These are phyloP conservation scores for Andrena minutula DNA, from an alignment of 2,888 invertebrate species.

Conservation along the genomic window DNA sequence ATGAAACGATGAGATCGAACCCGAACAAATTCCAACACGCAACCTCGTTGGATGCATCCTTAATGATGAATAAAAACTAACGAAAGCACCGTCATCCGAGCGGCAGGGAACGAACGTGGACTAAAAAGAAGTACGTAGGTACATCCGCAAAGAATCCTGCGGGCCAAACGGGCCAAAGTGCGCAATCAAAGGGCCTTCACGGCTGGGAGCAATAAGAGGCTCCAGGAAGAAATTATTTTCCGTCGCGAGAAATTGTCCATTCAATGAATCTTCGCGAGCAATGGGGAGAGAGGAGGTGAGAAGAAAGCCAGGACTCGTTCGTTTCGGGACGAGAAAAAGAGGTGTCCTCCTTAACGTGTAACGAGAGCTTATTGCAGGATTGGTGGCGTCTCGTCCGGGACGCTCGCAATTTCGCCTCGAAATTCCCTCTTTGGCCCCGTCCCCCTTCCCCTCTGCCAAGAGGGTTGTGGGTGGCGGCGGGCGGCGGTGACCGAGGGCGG, in stretches of 20 bases:
- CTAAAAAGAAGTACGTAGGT: not conserved
- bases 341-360: slow-evolving; percentile 63
- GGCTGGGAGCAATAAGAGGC: slow-evolving; percentile 24
- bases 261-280: slow-evolving; percentile 38
- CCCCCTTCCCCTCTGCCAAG: too few relatives aligned
- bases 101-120: slow-evolving; percentile 5
- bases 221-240: slow-evolving; percentile 50
- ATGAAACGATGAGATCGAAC: too few relatives aligned
- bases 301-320: slow-evolving; percentile 31
- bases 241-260: slow-evolving; percentile 49
- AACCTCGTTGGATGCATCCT: too few relatives aligned
- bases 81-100: not conserved
- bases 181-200: slow-evolving; percentile 47
- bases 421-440: slow-evolving; percentile 45
- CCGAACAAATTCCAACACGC: too few relatives aligned
- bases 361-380: slow-evolving; percentile 72
- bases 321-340: slow-evolving; percentile 40
- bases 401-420: slow-evolving; percentile 69
- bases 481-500: slow-evolving; percentile 45
- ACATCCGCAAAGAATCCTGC: too few relatives aligned
- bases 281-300: not conserved
- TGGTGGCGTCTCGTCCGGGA: slow-evolving; percentile 57
- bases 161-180: not conserved
- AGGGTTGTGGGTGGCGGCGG: not conserved
- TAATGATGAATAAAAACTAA: too few relatives aligned